Conservation (phyloP, 1,140 invertebrate species). For the Camponotus vicinus region DNA sequence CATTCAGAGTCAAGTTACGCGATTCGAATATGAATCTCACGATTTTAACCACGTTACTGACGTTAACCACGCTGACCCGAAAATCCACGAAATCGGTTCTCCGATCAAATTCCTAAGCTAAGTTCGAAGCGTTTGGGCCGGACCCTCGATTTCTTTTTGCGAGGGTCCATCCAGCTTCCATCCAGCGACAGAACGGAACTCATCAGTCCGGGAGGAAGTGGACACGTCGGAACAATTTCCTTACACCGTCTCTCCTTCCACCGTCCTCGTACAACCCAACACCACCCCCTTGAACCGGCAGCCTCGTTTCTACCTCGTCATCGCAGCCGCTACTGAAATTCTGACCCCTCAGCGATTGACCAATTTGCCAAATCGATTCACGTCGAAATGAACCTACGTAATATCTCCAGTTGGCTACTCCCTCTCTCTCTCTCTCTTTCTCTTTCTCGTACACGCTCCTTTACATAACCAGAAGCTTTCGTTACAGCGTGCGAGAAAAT, state of each 20-base stretch:
- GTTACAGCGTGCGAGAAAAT: constrained; percentile 5
- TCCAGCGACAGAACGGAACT: constrained; percentile 81
- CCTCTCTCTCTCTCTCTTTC: constrained; percentile 6
- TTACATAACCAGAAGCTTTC: constrained; percentile 46
- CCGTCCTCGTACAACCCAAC: constrained; percentile 30
- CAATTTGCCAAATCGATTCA: constrained; percentile 85
- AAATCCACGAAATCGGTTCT: constrained; percentile 47
- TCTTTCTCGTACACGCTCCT: constrained; percentile 24
- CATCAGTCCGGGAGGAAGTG: constrained; percentile 85
- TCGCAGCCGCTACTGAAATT: constrained; percentile 75
- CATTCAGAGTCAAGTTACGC: neutral
- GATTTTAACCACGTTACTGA: neutral
- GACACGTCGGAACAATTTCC: constrained; percentile 86
- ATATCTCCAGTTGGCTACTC: constrained; percentile 63
- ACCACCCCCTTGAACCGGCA: constrained; percentile 31
- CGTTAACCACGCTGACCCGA: constrained; percentile 22
- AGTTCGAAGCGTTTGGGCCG: constrained; percentile 59
- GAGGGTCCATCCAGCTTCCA: constrained; percentile 43
- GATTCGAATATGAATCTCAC: constrained; percentile 21
- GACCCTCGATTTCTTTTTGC: constrained; percentile 67
- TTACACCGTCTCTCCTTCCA: constrained; percentile 81
- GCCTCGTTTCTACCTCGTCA: constrained; percentile 66
- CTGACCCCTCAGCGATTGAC: constrained; percentile 83
- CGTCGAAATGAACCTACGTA: constrained; percentile 81
- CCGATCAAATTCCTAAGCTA: constrained; percentile 51